These are phyloP conservation scores for Astropecten irregularis DNA, from an alignment of 53 echinoderm and acorn worm genomes.

Conservation along the genomic window DNA sequence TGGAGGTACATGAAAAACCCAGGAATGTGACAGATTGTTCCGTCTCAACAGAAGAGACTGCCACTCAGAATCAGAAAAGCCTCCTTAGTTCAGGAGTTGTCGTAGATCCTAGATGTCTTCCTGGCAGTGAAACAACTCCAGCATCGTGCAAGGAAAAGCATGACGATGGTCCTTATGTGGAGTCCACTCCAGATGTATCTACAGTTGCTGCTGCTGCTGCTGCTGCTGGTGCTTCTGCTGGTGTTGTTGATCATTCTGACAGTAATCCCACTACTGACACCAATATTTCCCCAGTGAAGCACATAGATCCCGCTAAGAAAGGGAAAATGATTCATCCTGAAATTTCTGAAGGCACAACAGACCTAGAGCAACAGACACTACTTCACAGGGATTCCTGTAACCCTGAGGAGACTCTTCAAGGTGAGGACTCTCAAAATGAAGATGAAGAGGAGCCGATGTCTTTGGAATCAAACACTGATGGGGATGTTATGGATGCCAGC, in stretches of 20 bases:
- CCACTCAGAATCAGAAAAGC: no score
- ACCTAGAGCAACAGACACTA: neutral
- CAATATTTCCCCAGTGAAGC: neutral
- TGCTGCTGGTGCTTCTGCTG: neutral
- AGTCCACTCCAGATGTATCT: no score
- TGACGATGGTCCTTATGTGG: no score
- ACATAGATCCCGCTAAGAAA: neutral
- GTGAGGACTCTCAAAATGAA: neutral
- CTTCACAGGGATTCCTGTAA: neutral
- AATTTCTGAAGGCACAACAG: neutral
- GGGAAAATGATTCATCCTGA: neutral
- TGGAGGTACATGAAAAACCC: no score
- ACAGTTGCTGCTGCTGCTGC: neutral
- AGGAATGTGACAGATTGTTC: no score
- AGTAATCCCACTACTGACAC: neutral
- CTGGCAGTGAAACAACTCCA: no score
- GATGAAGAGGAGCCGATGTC: conserved; percentile 35
- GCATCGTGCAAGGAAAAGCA: no score
- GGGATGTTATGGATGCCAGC: conserved; percentile 10
- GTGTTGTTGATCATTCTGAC: no score
- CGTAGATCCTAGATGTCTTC: no score
- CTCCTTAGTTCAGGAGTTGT: no score
- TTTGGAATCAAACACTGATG: conserved; percentile 11
- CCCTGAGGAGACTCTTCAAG: neutral
- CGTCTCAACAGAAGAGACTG: no score